Conservation (phyloP, 2,888 invertebrate genomes). For the Drosophila prolongata region DNA sequence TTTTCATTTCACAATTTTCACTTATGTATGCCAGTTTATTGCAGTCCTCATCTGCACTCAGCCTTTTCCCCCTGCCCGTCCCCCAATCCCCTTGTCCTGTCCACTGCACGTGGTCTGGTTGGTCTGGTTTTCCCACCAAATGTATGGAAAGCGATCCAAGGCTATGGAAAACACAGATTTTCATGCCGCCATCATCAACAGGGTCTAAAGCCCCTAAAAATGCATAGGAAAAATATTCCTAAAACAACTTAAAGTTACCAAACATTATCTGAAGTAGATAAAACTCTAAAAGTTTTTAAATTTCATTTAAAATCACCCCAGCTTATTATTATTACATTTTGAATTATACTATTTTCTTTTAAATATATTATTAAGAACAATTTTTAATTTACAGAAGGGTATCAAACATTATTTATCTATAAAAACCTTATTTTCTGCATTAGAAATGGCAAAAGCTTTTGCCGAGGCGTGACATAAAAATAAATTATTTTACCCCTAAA, state of each 20-base stretch:
- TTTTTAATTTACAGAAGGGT: too few relatives aligned
- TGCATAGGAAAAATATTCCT: slow-evolving; percentile 3
- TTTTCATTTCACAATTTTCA: slow-evolving; percentile 63
- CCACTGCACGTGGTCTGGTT: slow-evolving; percentile 10
- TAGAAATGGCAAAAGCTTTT: too few relatives aligned
- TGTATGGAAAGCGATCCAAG: slow-evolving; percentile 65
- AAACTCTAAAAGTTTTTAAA: too few relatives aligned
- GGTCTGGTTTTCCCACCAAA: slow-evolving; percentile 46
- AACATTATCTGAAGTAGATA: too few relatives aligned
- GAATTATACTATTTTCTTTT: too few relatives aligned
- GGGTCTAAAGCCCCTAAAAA: slow-evolving; percentile 53
- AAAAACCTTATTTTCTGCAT: too few relatives aligned
- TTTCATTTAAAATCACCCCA: too few relatives aligned
- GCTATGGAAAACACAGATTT: slow-evolving; percentile 43
- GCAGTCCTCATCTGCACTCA: slow-evolving; percentile 43
- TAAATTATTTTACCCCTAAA: neutral
- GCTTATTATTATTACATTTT: too few relatives aligned
- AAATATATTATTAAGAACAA: too few relatives aligned
- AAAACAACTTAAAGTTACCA: too few relatives aligned
- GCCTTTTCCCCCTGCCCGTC: slow-evolving; percentile 2
- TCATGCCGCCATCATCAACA: slow-evolving; percentile 60
- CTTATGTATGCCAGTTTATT: slow-evolving; percentile 53
- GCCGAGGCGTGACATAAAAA: too few relatives aligned
- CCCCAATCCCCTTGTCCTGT: neutral
- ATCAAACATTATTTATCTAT: too few relatives aligned